Conservation (phyloP, 2,888 invertebrate species). For the Noctua janthina region DNA sequence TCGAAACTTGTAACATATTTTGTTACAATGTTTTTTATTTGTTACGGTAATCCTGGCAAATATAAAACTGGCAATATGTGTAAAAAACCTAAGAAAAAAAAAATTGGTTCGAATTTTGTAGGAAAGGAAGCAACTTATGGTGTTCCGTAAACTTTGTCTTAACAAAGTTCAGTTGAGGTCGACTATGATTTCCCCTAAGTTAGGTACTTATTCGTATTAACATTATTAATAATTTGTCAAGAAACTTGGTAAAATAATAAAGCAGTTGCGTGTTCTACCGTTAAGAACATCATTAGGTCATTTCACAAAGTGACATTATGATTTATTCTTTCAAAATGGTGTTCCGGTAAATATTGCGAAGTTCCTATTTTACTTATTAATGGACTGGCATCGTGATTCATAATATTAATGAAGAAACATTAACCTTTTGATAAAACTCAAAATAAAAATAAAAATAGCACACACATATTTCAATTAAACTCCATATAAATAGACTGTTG, state of each 20-base stretch:
- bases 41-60: too few relatives aligned
- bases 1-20: neutral
- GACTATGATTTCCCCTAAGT: conserved; percentile 26
- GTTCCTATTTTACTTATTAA: neutral
- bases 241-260: conserved; percentile 42
- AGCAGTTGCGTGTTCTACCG: conserved; percentile 37
- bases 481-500: neutral
- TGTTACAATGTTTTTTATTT: neutral
- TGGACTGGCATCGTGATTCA: neutral
- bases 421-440: neutral
- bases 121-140: neutral
- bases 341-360: conserved; percentile 9
- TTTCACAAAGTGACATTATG: conserved; percentile 41
- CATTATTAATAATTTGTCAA: conserved; percentile 37
- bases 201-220: conserved; percentile 27
- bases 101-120: neutral
- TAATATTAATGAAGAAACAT: neutral
- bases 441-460: neutral
- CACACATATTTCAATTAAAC: neutral
- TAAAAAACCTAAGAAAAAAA: neutral
- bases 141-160: conserved; percentile 27
- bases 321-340: conserved; percentile 40
- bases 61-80: too few relatives aligned
- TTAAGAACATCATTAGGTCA: conserved; percentile 43
- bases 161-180: conserved; percentile 32